phyloP scores from a whole-genome alignment of 2,888 invertebrate species.

The Melanophora roralis region DNA sequence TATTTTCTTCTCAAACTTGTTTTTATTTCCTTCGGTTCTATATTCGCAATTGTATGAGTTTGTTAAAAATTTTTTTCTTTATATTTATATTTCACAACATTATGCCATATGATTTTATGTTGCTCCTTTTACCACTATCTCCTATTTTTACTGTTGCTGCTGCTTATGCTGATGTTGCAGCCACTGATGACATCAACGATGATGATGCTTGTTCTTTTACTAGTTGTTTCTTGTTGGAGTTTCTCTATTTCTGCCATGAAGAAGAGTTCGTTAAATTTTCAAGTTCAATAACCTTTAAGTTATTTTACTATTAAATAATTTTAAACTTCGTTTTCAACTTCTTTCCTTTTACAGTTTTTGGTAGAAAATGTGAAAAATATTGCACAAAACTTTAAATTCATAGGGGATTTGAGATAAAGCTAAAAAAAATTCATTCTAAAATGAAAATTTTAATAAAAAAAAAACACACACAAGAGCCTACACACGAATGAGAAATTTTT shows the following conservation, averaged over 20 bases:
- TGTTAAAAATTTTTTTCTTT: background rate
- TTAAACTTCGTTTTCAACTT: too few species aligned
- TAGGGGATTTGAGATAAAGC: background rate
- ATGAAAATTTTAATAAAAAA: background rate
- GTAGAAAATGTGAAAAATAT: background rate
- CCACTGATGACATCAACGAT: conserved; percentile 6
- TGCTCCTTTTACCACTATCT: conserved; percentile 39
- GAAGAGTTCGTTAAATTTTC: conserved; percentile 49
- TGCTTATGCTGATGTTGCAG: conserved; percentile 16
- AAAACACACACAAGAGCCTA: background rate
- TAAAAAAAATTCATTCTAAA: background rate
- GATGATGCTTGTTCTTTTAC: conserved; percentile 26
- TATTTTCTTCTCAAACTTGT: background rate
- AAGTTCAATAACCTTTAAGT: conserved; percentile 61
- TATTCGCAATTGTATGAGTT: conserved; percentile 21
- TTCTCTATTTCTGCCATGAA: background rate
- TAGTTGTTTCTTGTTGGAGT: conserved; percentile 32
- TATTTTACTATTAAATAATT: conserved; percentile 35
- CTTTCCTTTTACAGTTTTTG: too few species aligned
- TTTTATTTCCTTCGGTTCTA: background rate
- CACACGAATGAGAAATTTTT: too few species aligned
- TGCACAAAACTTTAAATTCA: background rate
- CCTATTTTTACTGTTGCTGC: conserved; percentile 32
- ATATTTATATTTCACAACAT: conserved; percentile 46
- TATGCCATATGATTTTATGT: conserved; percentile 56